phyloP scores from a whole-genome alignment of 2,113 vertebrate genomes.

The Hypanus sabinus region DNA sequence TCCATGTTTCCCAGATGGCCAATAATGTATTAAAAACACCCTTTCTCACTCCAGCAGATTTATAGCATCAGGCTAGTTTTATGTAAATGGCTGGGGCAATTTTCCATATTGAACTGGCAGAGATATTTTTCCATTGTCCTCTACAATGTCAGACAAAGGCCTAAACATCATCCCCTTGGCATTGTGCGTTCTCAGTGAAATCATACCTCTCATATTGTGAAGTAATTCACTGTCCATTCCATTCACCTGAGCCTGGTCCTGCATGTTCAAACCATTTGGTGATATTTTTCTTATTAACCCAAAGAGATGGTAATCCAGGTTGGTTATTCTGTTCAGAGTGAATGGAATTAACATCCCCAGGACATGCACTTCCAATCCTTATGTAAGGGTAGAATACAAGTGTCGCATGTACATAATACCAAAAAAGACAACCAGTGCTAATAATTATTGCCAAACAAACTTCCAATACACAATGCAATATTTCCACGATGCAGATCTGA shows the following conservation, averaged over 20 bases:
- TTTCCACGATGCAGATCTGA: neutral
- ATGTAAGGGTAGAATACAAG: neutral
- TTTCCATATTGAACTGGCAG: neutral
- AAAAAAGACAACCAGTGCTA: neutral
- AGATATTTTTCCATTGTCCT: conserved; percentile 8
- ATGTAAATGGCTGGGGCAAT: neutral
- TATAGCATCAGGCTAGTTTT: neutral
- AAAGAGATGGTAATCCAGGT: neutral
- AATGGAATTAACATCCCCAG: neutral
- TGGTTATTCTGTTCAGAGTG: neutral
- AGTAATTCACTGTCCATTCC: neutral
- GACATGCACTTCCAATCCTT: neutral
- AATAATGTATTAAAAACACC: neutral
- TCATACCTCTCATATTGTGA: neutral
- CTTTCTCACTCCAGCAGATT: neutral
- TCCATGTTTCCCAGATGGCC: conserved; percentile 17
- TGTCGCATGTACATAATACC: neutral
- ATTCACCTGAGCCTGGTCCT: neutral
- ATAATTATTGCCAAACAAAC: neutral
- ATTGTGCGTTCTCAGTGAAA: neutral
- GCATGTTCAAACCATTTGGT: neutral
- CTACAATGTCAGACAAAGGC: neutral
- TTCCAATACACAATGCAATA: neutral
- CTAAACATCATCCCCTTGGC: neutral
- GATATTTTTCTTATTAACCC: neutral